These are phyloP conservation scores for Diplosoma virens DNA, from an alignment of 23 tunicate species.

Conservation along the genomic window DNA sequence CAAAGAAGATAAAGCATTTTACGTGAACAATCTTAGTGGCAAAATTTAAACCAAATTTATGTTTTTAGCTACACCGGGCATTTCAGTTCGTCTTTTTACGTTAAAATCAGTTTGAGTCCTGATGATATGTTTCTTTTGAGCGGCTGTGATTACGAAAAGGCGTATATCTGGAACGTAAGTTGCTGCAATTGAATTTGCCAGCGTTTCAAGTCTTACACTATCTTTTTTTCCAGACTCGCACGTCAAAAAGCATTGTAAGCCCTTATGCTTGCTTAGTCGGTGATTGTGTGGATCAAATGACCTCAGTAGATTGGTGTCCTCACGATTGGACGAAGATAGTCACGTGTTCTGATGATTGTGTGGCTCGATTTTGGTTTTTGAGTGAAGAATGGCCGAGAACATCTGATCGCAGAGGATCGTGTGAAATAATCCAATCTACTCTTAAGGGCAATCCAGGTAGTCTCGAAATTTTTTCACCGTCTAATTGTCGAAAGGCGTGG, in stretches of 20 bases:
- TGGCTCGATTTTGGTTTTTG: constrained; percentile 62
- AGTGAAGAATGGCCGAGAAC: neutral
- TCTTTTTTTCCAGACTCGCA: neutral
- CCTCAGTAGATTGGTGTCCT: constrained; percentile 86
- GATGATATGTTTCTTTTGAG: constrained; percentile 70
- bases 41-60: neutral
- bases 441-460: neutral
- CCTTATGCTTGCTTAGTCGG: constrained; percentile 18
- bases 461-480: no score
- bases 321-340: constrained; percentile 46
- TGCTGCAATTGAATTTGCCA: neutral
- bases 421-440: neutral
- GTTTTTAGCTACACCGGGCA: constrained; percentile 64
- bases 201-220: no score
- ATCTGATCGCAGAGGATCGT: neutral
- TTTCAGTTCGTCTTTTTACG: constrained; percentile 66
- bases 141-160: constrained; percentile 71
- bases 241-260: neutral
- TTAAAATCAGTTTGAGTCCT: constrained; percentile 65
- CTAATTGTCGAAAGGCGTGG: no score
- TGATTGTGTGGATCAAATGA: constrained; percentile 63
- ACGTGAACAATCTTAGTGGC: neutral
- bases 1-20: neutral
- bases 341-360: constrained; percentile 91
- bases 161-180: constrained; percentile 79